Base-by-base conservation (phyloP, 1,140 invertebrate genomes). In the Aphelenchoides avenae region DNA sequence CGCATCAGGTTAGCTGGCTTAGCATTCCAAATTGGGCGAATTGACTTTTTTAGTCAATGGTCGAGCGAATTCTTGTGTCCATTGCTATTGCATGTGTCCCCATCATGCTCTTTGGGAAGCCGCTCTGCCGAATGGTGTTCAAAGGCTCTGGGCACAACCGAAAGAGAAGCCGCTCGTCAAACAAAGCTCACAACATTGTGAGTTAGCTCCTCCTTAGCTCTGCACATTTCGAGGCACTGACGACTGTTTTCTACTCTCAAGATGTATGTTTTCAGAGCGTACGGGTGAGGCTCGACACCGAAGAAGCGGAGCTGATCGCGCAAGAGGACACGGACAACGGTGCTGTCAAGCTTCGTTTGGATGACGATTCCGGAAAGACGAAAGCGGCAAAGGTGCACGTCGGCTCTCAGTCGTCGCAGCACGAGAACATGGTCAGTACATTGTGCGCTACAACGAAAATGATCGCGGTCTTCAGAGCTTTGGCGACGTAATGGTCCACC, bases 401-500 rank as follows among this genome's bases (percentile, higher is more conserved):
- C 24, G 36, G n/a, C 18, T 34, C 49, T n/a, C 22, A 62, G 11
- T 31, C 30, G 5, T n/a, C n/a, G n/a, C n/a, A n/a, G n/a, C 37
- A 66, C n/a, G 59, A 57, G 42, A 22, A 62, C 18, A 42, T 53
- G 52, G 52, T 53, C n/a, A 1, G 47, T 4, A 22, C 41, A 1
- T 11, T 11, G 20, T 53, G 5, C 18, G 7, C 34, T 9, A 18
- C 52, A 9, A 6, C 24, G 24, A 20, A 47, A 29, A 52, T 62
- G 20, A 9, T 13, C 40, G 37, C 1, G 37, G 18, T 46, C 26
- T 59, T 27, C 13, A 71, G 58, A 86, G 91, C 26, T 86, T 93
- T 77, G 83, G 84, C 42, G 91, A 96, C 75, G 78, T 91, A 36
- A 87, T 90, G 79, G 91, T 76, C 58, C 85, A 91, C 77, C 89